Evolutionary conservation across 2,113 vertebrate species (phyloP), one percentile per base, ranked within the genome.

Genomic region (Laticauda laticaudata): DNA sequence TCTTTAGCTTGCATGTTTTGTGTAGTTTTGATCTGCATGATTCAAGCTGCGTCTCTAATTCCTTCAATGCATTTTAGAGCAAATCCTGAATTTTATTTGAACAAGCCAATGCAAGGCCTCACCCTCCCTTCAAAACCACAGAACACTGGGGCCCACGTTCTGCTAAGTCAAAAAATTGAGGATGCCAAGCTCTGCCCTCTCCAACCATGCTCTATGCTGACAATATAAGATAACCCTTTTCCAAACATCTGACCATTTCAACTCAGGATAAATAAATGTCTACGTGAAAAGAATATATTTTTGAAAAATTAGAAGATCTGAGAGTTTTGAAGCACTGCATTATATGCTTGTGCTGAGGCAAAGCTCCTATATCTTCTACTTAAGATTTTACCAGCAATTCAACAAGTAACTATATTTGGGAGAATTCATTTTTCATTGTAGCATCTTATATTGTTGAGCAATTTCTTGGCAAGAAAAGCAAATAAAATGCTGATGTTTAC

Each of bases 11-110:
- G 57, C 94, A 88, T 34, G 85, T 92, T 90, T 88, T 93, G 92
- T 95, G 94, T 96, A 94, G 94, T 69, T 57, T 3, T 20, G 55
- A 92, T 75, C 92, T 96, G 96, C 93, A 29, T 92, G 95, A 87
- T 93, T 43, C 85, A 92, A 88, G 91, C 87, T 53, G 29, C 87
- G 15, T 18, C 51, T 29, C 48, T 29, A 87, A 29, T 87, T 15
- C 86, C 51, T 87, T 48, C 11, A 10, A 10, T 75, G 55, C 43
- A 14, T 89, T 92, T 94, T 55, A 93, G n/a, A 90, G 43, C 45
- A 92, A 95, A 95, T 53, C 94, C 4, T 93, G 94, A 96, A 96
- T 94, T 97, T 96, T 95, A 81, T 92, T 92, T 94, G 88, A 96
- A 96, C 92, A 91, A 61, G 93, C 92, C 55, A 91, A 92, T 75